Conservation (phyloP, 2,113 vertebrate species). For the Alosa alosa region DNA sequence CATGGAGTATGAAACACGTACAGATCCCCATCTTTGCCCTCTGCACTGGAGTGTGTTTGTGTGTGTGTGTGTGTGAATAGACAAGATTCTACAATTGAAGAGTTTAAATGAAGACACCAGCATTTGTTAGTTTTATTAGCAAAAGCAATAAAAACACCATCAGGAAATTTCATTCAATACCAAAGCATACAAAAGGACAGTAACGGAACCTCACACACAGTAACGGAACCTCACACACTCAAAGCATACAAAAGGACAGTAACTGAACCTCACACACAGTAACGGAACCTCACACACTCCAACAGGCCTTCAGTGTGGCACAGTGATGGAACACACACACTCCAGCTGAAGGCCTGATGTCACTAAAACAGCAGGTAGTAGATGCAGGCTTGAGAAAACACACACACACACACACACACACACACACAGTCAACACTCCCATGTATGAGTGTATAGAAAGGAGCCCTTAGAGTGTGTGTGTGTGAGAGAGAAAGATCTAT, state of each 20-base stretch:
- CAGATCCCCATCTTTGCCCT: too few species aligned
- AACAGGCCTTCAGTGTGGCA: not conserved
- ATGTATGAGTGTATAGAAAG: not conserved
- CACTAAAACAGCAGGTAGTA: not conserved
- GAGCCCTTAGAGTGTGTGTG: too few species aligned
- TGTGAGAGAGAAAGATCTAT: too few species aligned
- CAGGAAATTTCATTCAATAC: not conserved
- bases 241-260: not conserved
- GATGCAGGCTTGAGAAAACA: not conserved
- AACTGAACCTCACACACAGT: not conserved
- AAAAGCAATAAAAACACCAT: not conserved
- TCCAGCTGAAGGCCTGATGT: not conserved
- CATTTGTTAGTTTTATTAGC: not conserved
- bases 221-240: not conserved
- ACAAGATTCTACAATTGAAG: too few species aligned
- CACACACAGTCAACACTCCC: too few species aligned
- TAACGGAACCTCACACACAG: not conserved
- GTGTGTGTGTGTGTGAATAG: conserved; percentile 19
- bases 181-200: not conserved
- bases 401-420: not conserved
- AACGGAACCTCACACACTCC: not conserved
- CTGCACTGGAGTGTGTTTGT: too few species aligned
- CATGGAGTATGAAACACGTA: too few species aligned
- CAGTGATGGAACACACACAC: not conserved
- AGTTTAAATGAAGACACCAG: not conserved